Conservation (phyloP, 2,888 invertebrate species). For the Allolobophora icterica region DNA sequence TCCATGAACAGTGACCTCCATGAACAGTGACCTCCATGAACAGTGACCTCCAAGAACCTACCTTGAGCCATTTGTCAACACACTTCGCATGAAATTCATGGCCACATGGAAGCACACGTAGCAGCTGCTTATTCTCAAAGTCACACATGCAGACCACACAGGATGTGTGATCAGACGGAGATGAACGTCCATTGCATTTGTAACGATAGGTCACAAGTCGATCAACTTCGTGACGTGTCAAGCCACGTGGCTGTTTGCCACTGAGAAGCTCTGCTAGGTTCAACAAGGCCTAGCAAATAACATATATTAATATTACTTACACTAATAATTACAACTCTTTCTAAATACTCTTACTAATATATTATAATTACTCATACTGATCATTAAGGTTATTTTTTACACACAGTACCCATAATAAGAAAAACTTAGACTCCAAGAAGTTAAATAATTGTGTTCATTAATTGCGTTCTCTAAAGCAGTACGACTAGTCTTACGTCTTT, state of each 20-base stretch:
- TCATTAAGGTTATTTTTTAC: neutral
- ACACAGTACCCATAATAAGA: neutral
- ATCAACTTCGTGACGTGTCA: constrained; percentile 86
- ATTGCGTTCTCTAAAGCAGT: neutral
- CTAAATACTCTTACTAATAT: too few relatives aligned
- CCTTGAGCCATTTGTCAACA: constrained; percentile 96
- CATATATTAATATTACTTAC: neutral
- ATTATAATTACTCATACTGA: neutral
- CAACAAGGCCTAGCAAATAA: constrained; percentile 73
- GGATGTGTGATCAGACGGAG: constrained; percentile 77
- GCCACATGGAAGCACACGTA: constrained; percentile 89
- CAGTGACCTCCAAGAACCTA: constrained; percentile 70
- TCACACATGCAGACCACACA: constrained; percentile 98
- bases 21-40: too few relatives aligned
- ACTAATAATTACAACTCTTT: neutral
- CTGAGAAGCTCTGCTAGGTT: constrained; percentile 84
- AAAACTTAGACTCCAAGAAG: neutral
- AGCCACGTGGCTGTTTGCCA: constrained; percentile 89
- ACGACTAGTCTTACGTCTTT: neutral
- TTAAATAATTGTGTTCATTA: neutral
- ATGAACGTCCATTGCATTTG: constrained; percentile 70
- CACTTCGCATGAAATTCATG: constrained; percentile 97
- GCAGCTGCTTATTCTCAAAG: constrained; percentile 86
- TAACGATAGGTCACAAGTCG: constrained; percentile 74
- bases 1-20: too few relatives aligned